Base-by-base conservation (phyloP, 1,140 invertebrate species). In the Drosophila sp. region DNA sequence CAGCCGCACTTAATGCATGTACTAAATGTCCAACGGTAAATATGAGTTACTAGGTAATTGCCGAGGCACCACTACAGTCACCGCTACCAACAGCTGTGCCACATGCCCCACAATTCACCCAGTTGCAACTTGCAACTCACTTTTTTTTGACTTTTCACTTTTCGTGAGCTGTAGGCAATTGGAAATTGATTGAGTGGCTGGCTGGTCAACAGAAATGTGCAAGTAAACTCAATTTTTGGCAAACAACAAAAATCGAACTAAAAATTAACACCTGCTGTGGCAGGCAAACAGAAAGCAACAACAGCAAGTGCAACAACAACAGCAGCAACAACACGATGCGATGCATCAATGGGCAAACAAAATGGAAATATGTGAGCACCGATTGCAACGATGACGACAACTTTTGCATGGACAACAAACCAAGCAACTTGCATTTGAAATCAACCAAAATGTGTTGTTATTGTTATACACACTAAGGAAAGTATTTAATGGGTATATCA, bases 41-140 rank as follows among this genome's bases (percentile, higher is more conserved):
- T 87, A 87, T 87, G 83, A 87, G 83, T 87, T 87, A 87, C 72
- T 87, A 87, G 83, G 82, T 87, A 87, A 87, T 87, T 87, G 82
- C 79, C 74, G 77, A 25, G 62, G 72, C 65, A 69, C 78, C 79
- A 75, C 71, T 53, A 77, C 70, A 72, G 27, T 63, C 51, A 58
- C 61, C 54, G 27, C 77, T 76, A 34, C 27, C 27, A 38, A 14
- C 78, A 73, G 64, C 56, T 34, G 51, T 76, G 63, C 78, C 54
- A 72, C 78, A 76, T 50, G 64, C 64, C 77, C 77, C 79, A 79
- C 78, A 86, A 80, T 61, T 65, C 65, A 57, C 46, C 45, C 3
- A 71, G 32, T 43, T 61, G 43, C 43, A 41, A 67, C 53, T 72
- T 53, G 65, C 76, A n/a, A n/a, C n/a, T n/a, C n/a, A n/a, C n/a